phyloP scores from a whole-genome alignment of 1,140 invertebrate species.

The Trissolcus basalis region DNA sequence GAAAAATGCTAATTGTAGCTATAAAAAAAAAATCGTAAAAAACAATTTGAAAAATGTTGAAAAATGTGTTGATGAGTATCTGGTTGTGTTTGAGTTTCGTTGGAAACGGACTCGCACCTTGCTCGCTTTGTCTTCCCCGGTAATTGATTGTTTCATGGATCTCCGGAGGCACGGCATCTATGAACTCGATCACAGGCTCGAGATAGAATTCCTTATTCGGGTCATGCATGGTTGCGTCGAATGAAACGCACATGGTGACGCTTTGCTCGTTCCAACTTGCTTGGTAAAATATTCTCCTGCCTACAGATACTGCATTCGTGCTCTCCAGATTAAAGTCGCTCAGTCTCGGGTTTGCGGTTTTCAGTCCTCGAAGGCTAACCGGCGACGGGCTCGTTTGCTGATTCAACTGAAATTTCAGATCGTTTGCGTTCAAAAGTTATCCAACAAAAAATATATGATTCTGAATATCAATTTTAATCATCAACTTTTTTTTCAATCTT shows the following conservation, averaged over 20 bases:
- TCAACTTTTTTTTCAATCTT: no score
- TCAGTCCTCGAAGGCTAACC: slow-evolving; percentile 80
- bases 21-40: slow-evolving; percentile 21
- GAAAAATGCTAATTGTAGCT: slow-evolving; percentile 86
- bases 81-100: no score
- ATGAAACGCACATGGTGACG: slow-evolving; percentile 83
- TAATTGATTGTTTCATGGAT: slow-evolving; percentile 75
- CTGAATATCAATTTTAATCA: no score
- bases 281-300: slow-evolving; percentile 83
- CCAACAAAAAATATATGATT: no score
- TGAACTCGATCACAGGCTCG: slow-evolving; percentile 85
- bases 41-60: no score
- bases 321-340: slow-evolving; percentile 82
- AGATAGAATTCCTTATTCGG: slow-evolving; percentile 78
- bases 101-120: slow-evolving; percentile 76
- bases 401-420: slow-evolving; percentile 80
- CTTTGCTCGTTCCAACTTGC: slow-evolving; percentile 83
- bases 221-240: slow-evolving; percentile 77
- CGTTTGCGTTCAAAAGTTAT: background rate
- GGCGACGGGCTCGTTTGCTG: slow-evolving; percentile 82
- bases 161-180: slow-evolving; percentile 82
- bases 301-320: slow-evolving; percentile 78
- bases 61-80: background rate
- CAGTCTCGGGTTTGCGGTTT: slow-evolving; percentile 83
- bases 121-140: slow-evolving; percentile 78